These are phyloP conservation scores for Pentamera pediparva DNA, from an alignment of 53 echinoderm and acorn worm genomes.

Conservation along the genomic window DNA sequence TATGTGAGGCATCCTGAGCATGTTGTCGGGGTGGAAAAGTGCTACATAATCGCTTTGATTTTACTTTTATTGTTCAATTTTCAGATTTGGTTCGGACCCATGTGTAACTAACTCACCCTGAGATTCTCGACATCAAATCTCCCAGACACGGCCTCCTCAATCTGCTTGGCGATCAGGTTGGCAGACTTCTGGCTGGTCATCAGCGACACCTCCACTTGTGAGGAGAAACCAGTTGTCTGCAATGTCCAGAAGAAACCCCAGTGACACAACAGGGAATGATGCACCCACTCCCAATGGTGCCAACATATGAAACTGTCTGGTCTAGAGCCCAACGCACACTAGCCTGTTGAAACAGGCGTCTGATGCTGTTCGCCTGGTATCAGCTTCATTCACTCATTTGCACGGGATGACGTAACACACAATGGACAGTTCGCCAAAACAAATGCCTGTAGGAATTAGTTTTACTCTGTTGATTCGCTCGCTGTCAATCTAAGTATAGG, in stretches of 20 bases:
- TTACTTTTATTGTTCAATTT: not conserved
- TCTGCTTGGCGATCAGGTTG: slow-evolving; percentile 46
- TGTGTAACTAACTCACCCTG: slow-evolving; percentile 45
- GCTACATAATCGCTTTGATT: not conserved
- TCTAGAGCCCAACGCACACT: no score
- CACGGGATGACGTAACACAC: no score
- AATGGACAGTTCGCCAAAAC: no score
- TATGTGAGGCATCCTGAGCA: slow-evolving; percentile 2
- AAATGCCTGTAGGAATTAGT: no score
- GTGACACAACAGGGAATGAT: not conserved
- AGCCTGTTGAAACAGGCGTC: no score
- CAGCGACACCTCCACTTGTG: slow-evolving; percentile 76
- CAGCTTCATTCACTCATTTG: no score
- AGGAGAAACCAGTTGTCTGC: slow-evolving; percentile 72
- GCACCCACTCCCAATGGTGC: no score
- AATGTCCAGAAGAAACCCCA: no score
- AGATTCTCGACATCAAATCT: slow-evolving; percentile 65
- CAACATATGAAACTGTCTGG: no score
- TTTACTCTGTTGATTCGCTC: no score
- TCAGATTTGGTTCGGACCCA: slow-evolving; percentile 4
- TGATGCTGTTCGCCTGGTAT: no score
- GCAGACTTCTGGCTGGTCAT: slow-evolving; percentile 52
- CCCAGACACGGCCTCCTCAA: slow-evolving; percentile 43
- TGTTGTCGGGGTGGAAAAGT: not conserved
- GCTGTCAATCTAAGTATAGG: no score